Percentiles rank a stretch among this genome's conserved stretches.
Conservation (phyloP, 2,797 vertebrate genomes). For the Discoglossus pictus region DNA sequence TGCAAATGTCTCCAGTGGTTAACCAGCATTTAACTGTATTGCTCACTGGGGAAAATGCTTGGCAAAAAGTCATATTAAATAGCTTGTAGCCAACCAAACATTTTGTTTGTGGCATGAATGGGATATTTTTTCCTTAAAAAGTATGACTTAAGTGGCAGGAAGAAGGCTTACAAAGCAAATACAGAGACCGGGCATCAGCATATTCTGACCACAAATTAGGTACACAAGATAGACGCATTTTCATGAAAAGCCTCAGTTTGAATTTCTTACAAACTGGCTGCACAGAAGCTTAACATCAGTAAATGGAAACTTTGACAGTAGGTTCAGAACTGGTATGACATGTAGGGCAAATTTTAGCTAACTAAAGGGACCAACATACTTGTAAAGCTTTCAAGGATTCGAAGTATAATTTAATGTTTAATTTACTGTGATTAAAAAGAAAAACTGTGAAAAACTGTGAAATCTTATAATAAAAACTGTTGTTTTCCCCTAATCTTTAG, state of each 20-base stretch:
- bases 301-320: constrained; percentile 69
- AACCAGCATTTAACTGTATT: constrained; percentile 12
- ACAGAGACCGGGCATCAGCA: constrained; percentile 62
- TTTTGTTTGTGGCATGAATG: constrained; percentile 54
- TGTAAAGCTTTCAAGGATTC: too few species aligned
- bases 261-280: constrained; percentile 56
- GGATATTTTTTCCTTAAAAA: constrained; percentile 55
- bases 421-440: too few species aligned
- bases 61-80: background rate
- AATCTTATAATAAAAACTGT: too few species aligned
- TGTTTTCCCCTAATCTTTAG: too few species aligned
- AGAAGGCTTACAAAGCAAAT: constrained; percentile 70
- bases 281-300: constrained; percentile 60
- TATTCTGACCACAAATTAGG: constrained; percentile 70
- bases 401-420: too few species aligned
- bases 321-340: too few species aligned
- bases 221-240: constrained; percentile 55
- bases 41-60: constrained; percentile 8
- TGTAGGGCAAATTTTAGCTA: too few species aligned
- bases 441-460: too few species aligned
- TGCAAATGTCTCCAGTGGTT: constrained; percentile 18
- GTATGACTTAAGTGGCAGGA: constrained; percentile 52
- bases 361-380: too few species aligned
- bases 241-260: constrained; percentile 61
- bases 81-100: constrained; percentile 26